Evolutionary conservation across 2,113 vertebrate genomes (phyloP).

Genomic region (Mungos mungo): DNA sequence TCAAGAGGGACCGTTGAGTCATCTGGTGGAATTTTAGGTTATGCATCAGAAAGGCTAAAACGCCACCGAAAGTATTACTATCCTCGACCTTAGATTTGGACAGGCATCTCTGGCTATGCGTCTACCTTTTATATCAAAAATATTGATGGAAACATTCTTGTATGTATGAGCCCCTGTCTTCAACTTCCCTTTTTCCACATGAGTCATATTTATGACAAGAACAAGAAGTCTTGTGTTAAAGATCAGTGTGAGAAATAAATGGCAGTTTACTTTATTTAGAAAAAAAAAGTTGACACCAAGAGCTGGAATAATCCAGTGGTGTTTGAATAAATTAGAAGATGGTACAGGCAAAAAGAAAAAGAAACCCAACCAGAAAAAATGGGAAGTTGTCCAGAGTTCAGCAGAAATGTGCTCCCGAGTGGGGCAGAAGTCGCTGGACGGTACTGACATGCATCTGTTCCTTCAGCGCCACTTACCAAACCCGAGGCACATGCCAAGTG

Average conservation of each 20-base stretch:
- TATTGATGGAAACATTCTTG: conserved; percentile 60
- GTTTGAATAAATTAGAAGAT: conserved; percentile 86
- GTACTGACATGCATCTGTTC: fast-evolving
- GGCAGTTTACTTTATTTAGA: conserved; percentile 82
- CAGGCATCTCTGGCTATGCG: background rate
- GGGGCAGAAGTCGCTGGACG: background rate
- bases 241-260: conserved; percentile 75
- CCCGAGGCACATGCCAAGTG: fast-evolving
- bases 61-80: background rate
- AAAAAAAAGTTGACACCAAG: conserved; percentile 77
- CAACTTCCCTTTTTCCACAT: conserved; percentile 52
- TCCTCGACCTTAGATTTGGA: fast-evolving
- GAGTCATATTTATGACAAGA: conserved; percentile 75
- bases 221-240: conserved; percentile 78
- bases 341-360: conserved; percentile 80
- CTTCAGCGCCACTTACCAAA: no score
- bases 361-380: conserved; percentile 81
- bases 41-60: conserved; percentile 28
- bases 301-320: conserved; percentile 82
- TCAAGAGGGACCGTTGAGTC: conserved; percentile 18
- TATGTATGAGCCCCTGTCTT: conserved; percentile 72
- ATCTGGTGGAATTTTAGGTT: conserved; percentile 46
- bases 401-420: background rate
- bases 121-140: background rate
- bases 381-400: conserved; percentile 74